Evolutionary conservation across 2,888 invertebrate species (phyloP).

Genomic region (Esperia sulphurella): DNA sequence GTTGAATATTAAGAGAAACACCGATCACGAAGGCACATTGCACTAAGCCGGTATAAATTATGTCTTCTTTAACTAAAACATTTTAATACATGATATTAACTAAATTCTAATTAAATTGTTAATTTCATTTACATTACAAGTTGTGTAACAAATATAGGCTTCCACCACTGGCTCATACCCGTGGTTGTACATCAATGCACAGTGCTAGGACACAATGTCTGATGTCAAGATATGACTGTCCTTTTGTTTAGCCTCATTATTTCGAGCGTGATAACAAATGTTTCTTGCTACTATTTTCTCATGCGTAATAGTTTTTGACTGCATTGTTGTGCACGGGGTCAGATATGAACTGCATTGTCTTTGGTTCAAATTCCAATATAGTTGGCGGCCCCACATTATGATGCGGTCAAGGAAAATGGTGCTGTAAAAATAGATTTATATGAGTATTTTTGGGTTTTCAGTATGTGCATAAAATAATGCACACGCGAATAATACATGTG

Average conservation of each 20-base stretch:
- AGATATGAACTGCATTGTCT: background rate
- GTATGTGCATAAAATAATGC: too few species aligned
- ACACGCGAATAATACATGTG: too few species aligned
- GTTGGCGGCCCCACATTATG: too few species aligned
- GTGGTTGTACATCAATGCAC: conserved; percentile 7
- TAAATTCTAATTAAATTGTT: too few species aligned
- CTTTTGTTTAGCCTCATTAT: background rate
- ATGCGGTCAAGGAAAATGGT: too few species aligned
- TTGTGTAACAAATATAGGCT: background rate
- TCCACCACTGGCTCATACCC: conserved; percentile 13
- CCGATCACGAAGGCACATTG: too few species aligned
- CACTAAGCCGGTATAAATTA: too few species aligned
- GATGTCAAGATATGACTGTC: conserved; percentile 15
- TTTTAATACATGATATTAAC: too few species aligned
- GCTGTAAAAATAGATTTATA: too few species aligned
- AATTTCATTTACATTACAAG: background rate
- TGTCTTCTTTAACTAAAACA: too few species aligned
- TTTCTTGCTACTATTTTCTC: conserved; percentile 35
- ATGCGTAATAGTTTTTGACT: conserved; percentile 26
- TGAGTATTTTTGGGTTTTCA: too few species aligned
- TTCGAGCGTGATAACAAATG: conserved; percentile 8
- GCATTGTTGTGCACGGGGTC: conserved; percentile 2
- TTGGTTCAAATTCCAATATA: background rate
- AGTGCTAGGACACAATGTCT: conserved; percentile 11
- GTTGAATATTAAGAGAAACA: too few species aligned